Conservation (phyloP, 2,888 invertebrate genomes). For the Apocheima hispidaria region DNA sequence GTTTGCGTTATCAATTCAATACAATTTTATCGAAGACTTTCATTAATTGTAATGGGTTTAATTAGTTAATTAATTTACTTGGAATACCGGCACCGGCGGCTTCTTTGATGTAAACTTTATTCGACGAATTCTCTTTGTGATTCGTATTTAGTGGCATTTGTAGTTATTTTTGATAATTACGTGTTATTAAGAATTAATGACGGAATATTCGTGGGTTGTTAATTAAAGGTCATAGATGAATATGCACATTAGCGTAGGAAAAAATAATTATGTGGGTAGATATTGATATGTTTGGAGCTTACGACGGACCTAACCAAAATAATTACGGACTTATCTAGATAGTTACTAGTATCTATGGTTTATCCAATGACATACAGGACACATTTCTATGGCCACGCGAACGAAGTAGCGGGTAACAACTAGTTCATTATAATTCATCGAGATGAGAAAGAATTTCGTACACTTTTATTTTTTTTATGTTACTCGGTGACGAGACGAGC, state of each 20-base stretch:
- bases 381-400: no score
- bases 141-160: constrained; percentile 39
- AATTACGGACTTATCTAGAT: background rate
- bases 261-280: constrained; percentile 18
- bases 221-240: constrained; percentile 34
- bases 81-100: constrained; percentile 38
- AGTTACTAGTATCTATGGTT: no score
- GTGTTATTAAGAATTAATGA: constrained; percentile 36
- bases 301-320: background rate
- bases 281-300: constrained; percentile 7
- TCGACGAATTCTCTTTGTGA: constrained; percentile 44
- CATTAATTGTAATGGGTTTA: constrained; percentile 63
- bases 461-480: no score
- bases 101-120: constrained; percentile 46
- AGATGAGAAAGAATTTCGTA: no score
- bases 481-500: no score
- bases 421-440: no score
- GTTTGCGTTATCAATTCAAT: constrained; percentile 61
- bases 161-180: constrained; percentile 42
- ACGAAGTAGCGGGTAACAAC: no score
- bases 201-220: constrained; percentile 31
- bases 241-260: constrained; percentile 27
- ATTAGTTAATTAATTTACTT: constrained; percentile 51
- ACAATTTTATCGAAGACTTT: constrained; percentile 62
- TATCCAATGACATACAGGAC: no score